Conservation (phyloP, 2,888 invertebrate species). For the Melitaea athalia region DNA sequence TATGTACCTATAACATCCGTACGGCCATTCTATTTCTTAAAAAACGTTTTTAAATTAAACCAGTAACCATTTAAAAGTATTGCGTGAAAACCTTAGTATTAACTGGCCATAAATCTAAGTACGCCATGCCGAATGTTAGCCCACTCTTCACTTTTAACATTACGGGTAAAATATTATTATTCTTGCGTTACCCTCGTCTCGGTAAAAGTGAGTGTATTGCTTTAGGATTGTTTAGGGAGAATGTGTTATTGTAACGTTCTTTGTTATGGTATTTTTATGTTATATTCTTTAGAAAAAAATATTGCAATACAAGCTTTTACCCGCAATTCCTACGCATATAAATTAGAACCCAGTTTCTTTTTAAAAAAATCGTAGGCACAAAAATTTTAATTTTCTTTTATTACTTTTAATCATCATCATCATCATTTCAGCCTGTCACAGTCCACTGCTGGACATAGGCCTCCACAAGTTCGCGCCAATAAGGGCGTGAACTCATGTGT, state of each 20-base stretch:
- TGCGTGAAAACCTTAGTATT: conserved; percentile 39
- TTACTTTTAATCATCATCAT: too few relatives aligned
- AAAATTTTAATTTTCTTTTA: too few relatives aligned
- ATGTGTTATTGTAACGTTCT: not conserved
- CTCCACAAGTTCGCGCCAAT: too few relatives aligned
- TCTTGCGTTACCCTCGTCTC: conserved; percentile 37
- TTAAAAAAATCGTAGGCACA: too few relatives aligned
- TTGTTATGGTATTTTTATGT: not conserved
- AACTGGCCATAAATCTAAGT: conserved; percentile 45
- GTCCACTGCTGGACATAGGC: too few relatives aligned
- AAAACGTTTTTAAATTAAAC: conserved; percentile 28
- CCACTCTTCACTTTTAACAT: conserved; percentile 43
- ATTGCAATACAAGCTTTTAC: not conserved
- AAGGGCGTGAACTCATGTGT: too few relatives aligned
- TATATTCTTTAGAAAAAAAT: not conserved
- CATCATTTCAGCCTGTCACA: too few relatives aligned
- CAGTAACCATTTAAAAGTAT: conserved; percentile 15
- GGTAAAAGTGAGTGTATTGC: conserved; percentile 37
- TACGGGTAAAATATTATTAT: conserved; percentile 42
- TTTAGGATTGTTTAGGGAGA: conserved; percentile 27
- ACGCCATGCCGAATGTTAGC: conserved; percentile 41
- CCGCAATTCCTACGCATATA: not conserved
- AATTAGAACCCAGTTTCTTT: too few relatives aligned
- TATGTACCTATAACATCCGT: not conserved
- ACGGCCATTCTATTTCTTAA: not conserved